These are phyloP conservation scores for Eurytoma adleriae DNA, from an alignment of 2,888 invertebrate genomes.

Conservation along the genomic window DNA sequence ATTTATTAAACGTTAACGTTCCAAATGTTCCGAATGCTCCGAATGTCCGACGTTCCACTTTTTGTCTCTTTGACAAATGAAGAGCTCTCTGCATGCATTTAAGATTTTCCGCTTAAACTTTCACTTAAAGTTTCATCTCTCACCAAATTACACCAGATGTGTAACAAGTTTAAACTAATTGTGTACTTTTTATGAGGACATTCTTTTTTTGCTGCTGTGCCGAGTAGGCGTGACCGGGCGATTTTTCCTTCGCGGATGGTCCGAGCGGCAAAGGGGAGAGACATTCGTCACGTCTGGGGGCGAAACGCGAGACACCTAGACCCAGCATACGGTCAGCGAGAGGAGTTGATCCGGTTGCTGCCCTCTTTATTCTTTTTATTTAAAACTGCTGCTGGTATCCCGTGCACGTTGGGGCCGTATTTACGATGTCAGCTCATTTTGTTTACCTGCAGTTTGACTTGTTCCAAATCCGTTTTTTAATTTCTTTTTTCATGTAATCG, in stretches of 20 bases:
- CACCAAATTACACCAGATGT: too few relatives aligned
- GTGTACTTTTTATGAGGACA: too few relatives aligned
- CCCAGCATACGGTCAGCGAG: conserved; percentile 30
- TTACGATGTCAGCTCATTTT: not conserved
- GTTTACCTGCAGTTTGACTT: not conserved
- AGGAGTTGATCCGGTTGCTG: conserved; percentile 18
- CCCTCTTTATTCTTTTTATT: not conserved
- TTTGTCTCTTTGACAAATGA: too few relatives aligned
- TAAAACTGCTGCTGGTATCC: too few relatives aligned
- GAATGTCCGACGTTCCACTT: too few relatives aligned
- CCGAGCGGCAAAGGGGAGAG: conserved; percentile 8
- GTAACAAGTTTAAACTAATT: too few relatives aligned
- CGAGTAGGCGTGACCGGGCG: conserved; percentile 15
- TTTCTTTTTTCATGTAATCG: not conserved
- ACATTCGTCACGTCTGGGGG: conserved; percentile 12
- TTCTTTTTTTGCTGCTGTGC: not conserved
- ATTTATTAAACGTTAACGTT: too few relatives aligned
- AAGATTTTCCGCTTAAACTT: too few relatives aligned
- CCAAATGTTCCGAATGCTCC: too few relatives aligned
- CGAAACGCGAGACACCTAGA: conserved; percentile 20
- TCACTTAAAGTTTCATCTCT: too few relatives aligned
- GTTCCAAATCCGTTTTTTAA: not conserved
- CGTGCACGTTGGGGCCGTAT: not conserved
- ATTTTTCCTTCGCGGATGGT: conserved; percentile 10
- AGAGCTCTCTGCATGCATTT: too few relatives aligned